phyloP scores from a whole-genome alignment of 2,113 vertebrate genomes.

The Hepsetus odoe region DNA sequence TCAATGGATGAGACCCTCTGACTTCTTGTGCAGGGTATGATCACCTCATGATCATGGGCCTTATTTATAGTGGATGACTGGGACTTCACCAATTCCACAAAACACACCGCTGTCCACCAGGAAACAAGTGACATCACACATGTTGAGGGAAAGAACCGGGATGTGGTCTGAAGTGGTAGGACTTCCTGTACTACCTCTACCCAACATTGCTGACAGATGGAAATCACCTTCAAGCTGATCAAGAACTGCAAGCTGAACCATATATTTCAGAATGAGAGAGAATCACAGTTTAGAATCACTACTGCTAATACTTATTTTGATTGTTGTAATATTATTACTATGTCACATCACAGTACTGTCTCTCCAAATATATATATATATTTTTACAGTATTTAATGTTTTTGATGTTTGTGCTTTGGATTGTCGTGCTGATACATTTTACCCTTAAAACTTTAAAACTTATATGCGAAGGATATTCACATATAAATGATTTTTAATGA shows the following conservation, averaged over 20 bases:
- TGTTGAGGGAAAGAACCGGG: slow-evolving; percentile 20
- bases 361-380: no score
- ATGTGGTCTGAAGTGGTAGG: slow-evolving; percentile 13
- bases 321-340: no score
- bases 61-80: not conserved
- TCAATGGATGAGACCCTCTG: not conserved
- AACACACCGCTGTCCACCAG: not conserved
- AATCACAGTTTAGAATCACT: no score
- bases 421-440: no score
- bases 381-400: no score
- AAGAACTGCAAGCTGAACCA: not conserved
- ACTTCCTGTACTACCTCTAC: slow-evolving; percentile 12
- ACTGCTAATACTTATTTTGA: no score
- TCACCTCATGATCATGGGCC: not conserved
- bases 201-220: not conserved
- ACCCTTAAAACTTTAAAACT: no score
- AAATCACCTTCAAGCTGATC: not conserved
- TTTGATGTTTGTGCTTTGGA: no score
- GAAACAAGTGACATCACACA: slow-evolving; percentile 10
- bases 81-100: slow-evolving; percentile 8
- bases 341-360: no score
- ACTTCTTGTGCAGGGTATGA: not conserved
- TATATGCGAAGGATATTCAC: no score
- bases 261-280: no score
- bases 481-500: no score